phyloP scores from a whole-genome alignment of 2,113 vertebrate species.

The Peromyscus leucopus region DNA sequence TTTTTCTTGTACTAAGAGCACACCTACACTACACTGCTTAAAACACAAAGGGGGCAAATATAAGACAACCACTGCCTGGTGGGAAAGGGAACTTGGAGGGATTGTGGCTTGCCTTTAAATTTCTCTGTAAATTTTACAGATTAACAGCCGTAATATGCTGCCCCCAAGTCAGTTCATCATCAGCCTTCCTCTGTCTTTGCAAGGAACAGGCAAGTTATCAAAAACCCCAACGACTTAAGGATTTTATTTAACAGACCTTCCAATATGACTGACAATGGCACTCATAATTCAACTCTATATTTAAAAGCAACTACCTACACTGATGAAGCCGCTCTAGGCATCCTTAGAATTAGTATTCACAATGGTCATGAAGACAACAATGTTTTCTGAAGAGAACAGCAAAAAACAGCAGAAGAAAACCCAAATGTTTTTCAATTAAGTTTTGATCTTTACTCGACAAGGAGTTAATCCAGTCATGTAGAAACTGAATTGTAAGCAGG shows the following conservation, averaged over 20 bases:
- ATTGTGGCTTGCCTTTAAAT: slow-evolving; percentile 18
- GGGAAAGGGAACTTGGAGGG: neutral
- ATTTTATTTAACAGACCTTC: slow-evolving; percentile 24
- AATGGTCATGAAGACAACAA: slow-evolving; percentile 32
- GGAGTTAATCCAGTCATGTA: neutral
- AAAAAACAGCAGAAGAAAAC: neutral
- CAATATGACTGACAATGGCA: slow-evolving; percentile 20
- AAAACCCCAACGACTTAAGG: slow-evolving; percentile 3
- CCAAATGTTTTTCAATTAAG: neutral
- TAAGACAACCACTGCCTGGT: neutral
- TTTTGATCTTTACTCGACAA: slow-evolving; percentile 10
- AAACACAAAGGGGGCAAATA: neutral
- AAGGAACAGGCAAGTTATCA: slow-evolving; percentile 4
- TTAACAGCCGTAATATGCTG: neutral
- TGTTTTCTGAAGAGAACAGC: slow-evolving; percentile 14
- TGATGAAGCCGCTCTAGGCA: neutral
- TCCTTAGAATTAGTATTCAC: neutral
- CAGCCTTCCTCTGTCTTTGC: neutral
- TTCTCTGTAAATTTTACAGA: neutral
- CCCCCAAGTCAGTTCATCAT: neutral
- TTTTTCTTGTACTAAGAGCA: neutral
- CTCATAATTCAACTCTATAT: neutral
- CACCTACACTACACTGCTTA: neutral
- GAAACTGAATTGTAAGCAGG: slow-evolving; percentile 40
- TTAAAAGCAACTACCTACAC: neutral